Conservation (phyloP, 2,888 invertebrate species). For the Chorisops tibialis region DNA sequence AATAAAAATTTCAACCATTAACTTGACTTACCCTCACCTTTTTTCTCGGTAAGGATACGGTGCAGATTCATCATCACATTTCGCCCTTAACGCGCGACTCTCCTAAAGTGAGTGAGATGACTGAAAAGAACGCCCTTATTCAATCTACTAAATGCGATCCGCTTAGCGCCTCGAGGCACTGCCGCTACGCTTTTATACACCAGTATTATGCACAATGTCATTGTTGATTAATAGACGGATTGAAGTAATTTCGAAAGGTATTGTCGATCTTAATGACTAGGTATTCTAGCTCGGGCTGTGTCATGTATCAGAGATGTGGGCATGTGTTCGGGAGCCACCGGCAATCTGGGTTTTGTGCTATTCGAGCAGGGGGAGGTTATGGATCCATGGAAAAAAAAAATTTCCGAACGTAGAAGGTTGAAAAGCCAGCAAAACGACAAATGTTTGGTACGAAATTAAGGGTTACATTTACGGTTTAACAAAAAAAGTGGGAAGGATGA, state of each 20-base stretch:
- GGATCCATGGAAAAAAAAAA: background rate
- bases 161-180: constrained; percentile 20
- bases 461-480: background rate
- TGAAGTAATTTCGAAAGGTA: constrained; percentile 23
- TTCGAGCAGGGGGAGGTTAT: background rate
- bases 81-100: background rate
- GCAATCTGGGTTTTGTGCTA: background rate
- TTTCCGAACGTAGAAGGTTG: background rate
- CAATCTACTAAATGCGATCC: constrained; percentile 21
- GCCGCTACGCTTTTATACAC: constrained; percentile 7
- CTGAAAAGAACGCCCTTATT: constrained; percentile 21
- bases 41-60: background rate
- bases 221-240: constrained; percentile 27
- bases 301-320: background rate
- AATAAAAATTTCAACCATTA: constrained; percentile 23
- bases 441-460: constrained; percentile 16
- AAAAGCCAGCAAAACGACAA: background rate
- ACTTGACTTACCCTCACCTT: constrained; percentile 16
- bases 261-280: constrained; percentile 23
- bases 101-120: constrained; percentile 16
- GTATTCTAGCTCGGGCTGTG: background rate
- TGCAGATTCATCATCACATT: constrained; percentile 10
- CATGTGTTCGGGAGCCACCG: no score
- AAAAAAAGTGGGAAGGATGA: background rate
- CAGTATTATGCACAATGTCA: constrained; percentile 22